phyloP scores from a whole-genome alignment of 2,113 vertebrate species.

The Fukomys damarensis region DNA sequence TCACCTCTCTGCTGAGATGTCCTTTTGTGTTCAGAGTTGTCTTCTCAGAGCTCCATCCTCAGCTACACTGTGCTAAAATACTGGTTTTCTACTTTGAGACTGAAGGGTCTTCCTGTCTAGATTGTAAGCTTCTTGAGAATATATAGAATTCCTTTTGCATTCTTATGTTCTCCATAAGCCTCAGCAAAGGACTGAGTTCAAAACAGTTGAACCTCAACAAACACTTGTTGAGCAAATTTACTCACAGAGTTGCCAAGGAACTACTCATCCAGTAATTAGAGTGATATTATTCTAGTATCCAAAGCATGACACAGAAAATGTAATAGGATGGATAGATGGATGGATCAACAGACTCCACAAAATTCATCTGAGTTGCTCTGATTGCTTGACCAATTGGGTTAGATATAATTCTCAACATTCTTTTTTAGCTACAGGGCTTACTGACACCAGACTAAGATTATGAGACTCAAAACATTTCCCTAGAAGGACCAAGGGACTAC shows the following conservation, averaged over 20 bases:
- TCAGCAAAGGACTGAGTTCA: slow-evolving; percentile 15
- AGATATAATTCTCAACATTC: neutral
- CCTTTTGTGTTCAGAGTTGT: neutral
- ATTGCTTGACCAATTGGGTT: neutral
- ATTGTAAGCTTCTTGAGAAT: neutral
- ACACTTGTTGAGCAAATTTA: slow-evolving; percentile 61
- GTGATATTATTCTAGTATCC: neutral
- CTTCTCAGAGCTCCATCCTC: neutral
- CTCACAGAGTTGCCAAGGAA: neutral
- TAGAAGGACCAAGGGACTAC: neutral
- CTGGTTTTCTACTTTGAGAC: neutral
- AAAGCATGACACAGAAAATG: neutral
- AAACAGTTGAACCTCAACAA: neutral
- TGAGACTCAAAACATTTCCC: slow-evolving; percentile 22
- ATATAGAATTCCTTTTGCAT: neutral
- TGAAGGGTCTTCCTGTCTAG: neutral
- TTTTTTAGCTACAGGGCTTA: neutral
- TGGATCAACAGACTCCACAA: neutral
- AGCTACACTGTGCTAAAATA: fast-evolving
- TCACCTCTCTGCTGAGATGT: neutral
- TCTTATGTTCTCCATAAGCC: neutral
- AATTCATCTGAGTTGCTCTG: neutral
- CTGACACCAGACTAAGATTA: neutral
- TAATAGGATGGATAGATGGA: neutral
- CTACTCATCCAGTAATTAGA: neutral